Percentiles rank a stretch among this genome's conserved stretches.
phyloP scores from a whole-genome alignment of 2,113 vertebrate genomes.

The Zeus faber region DNA sequence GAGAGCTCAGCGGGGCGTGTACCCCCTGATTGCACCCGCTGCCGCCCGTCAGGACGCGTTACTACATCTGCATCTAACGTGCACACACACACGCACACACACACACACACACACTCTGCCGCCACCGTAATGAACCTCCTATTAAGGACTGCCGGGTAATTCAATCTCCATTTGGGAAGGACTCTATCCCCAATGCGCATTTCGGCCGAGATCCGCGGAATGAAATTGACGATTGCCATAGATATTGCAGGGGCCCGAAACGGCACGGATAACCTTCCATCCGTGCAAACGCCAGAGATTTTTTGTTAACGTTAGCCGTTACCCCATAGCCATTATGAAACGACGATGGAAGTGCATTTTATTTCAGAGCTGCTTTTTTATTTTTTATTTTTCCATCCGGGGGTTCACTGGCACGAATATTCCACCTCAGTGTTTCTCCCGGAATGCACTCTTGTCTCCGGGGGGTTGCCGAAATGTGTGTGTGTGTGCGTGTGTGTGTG shows the following conservation, averaged over 20 bases:
- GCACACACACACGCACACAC: slow-evolving; percentile 7
- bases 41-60: slow-evolving; percentile 50
- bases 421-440: slow-evolving; percentile 65
- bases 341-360: no score
- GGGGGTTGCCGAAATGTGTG: no score
- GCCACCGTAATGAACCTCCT: slow-evolving; percentile 47
- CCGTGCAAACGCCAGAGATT: slow-evolving; percentile 44
- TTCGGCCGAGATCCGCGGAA: slow-evolving; percentile 33
- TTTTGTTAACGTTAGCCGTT: no score
- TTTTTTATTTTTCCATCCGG: slow-evolving; percentile 43
- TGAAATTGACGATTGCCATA: slow-evolving; percentile 31
- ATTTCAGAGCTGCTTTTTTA: slow-evolving; percentile 36
- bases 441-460: slow-evolving; percentile 58
- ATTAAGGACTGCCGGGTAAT: slow-evolving; percentile 48
- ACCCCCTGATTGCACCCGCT: slow-evolving; percentile 40
- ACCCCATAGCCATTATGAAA: no score
- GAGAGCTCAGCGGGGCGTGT: slow-evolving; percentile 36
- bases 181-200: slow-evolving; percentile 32
- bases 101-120: slow-evolving; percentile 7
- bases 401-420: slow-evolving; percentile 70
- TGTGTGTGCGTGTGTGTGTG: no score
- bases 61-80: slow-evolving; percentile 35
- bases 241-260: slow-evolving; percentile 45
- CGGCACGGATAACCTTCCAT: slow-evolving; percentile 51
- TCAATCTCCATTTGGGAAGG: slow-evolving; percentile 50